Percentiles rank a stretch among this genome's conserved stretches.
phyloP scores from a whole-genome alignment of 2,113 vertebrate species.

The Cettia cetti region DNA sequence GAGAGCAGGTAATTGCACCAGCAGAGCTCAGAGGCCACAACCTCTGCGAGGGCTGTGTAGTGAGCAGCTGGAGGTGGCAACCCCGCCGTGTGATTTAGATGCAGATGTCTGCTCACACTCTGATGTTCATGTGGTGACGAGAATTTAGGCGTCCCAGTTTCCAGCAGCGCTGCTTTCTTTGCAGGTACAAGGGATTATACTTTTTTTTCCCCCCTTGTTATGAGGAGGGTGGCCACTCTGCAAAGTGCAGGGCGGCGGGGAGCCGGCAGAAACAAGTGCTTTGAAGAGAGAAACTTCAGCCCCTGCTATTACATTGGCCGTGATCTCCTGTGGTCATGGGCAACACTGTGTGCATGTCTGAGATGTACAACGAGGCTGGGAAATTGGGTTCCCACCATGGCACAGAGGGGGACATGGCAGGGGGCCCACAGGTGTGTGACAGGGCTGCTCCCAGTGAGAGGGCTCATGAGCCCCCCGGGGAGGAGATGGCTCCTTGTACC shows the following conservation, averaged over 20 bases:
- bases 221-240: not conserved
- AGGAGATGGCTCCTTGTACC: conserved; percentile 44
- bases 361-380: not conserved
- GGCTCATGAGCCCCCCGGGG: not conserved
- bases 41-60: conserved; percentile 1
- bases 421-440: not conserved
- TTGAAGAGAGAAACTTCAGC: not conserved
- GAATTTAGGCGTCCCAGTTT: conserved; percentile 34
- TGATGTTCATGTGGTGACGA: not conserved
- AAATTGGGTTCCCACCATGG: not conserved
- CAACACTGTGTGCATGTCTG: not conserved
- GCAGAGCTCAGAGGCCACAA: conserved; percentile 24
- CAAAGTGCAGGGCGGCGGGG: not conserved
- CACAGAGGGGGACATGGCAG: not conserved
- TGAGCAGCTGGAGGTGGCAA: conserved; percentile 48
- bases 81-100: conserved; percentile 40
- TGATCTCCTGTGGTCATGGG: not conserved
- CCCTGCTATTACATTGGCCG: not conserved
- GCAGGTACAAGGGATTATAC: not conserved
- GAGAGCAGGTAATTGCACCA: not conserved
- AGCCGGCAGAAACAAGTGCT: not conserved
- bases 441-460: not conserved
- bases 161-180: not conserved
- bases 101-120: conserved; percentile 28
- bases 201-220: not conserved